Percentiles rank a stretch among this genome's conserved stretches.
These are phyloP conservation scores for Bimastos eiseni DNA, from an alignment of 2,888 invertebrate species.

Conservation along the genomic window DNA sequence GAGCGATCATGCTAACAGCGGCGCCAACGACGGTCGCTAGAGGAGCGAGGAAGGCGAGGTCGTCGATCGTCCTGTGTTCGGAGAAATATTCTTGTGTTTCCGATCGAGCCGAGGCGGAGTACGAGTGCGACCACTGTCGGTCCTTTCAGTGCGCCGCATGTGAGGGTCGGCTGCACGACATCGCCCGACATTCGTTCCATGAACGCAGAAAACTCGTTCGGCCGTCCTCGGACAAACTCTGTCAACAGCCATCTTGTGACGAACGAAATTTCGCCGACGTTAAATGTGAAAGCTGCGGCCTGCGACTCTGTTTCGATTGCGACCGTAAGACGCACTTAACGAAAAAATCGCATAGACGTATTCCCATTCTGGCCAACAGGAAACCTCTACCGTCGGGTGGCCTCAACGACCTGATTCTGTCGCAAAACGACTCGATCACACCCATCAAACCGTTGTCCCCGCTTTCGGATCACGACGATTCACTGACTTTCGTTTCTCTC, in stretches of 20 bases:
- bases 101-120: slow-evolving; percentile 53
- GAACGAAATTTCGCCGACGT: slow-evolving; percentile 60
- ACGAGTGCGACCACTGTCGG: slow-evolving; percentile 58
- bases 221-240: slow-evolving; percentile 53
- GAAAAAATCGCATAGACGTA: not conserved
- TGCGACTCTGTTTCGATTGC: slow-evolving; percentile 58
- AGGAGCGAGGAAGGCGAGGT: slow-evolving; percentile 46
- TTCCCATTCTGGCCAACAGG: slow-evolving; percentile 2
- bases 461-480: slow-evolving; percentile 47
- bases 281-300: slow-evolving; percentile 56
- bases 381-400: not conserved
- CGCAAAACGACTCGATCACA: not conserved
- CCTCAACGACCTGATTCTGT: not conserved
- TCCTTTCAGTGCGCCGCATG: slow-evolving; percentile 59
- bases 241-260: slow-evolving; percentile 51
- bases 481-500: slow-evolving; percentile 54
- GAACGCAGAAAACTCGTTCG: slow-evolving; percentile 51
- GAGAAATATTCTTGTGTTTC: slow-evolving; percentile 56
- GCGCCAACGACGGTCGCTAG: not conserved
- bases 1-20: not conserved
- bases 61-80: slow-evolving; percentile 53
- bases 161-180: slow-evolving; percentile 56
- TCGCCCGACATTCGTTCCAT: slow-evolving; percentile 54
- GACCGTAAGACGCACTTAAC: slow-evolving; percentile 50
- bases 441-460: slow-evolving; percentile 50